Conservation (phyloP, 2,888 invertebrate species). For the Torymus aiolomorphi region DNA sequence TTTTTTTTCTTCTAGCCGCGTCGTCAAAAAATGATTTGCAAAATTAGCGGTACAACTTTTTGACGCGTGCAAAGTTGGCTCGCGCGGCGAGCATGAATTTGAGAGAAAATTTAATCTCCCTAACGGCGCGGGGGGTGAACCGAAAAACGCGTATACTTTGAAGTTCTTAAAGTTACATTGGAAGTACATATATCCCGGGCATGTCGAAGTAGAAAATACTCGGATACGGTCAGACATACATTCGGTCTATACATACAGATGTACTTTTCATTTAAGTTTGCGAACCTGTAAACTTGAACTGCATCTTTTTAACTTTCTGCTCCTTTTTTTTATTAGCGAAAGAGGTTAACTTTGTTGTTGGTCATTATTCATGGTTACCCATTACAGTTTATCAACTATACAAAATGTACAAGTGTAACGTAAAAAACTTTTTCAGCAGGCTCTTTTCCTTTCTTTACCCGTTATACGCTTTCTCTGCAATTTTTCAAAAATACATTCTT, state of each 20-base stretch:
- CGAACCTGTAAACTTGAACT: too few relatives aligned
- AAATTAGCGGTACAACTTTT: too few relatives aligned
- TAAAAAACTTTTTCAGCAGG: too few relatives aligned
- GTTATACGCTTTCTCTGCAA: too few relatives aligned
- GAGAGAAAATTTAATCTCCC: conserved; percentile 12
- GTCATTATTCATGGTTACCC: not conserved
- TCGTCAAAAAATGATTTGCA: too few relatives aligned
- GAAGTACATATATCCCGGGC: not conserved
- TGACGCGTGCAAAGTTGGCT: not conserved
- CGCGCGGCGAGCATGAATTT: not conserved
- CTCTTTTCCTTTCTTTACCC: too few relatives aligned
- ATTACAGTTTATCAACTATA: not conserved
- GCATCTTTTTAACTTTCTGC: too few relatives aligned
- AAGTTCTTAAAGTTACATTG: conserved; percentile 7
- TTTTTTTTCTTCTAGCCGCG: too few relatives aligned
- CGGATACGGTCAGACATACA: conserved; percentile 32
- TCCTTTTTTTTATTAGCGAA: not conserved
- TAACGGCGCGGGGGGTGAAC: not conserved
- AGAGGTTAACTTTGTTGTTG: not conserved
- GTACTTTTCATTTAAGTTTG: conserved; percentile 17
- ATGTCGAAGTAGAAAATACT: conserved; percentile 35
- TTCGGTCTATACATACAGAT: not conserved
- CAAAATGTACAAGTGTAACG: not conserved
- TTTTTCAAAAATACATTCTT: too few relatives aligned
- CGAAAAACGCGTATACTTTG: not conserved